Base-by-base conservation (phyloP, 2,113 vertebrate genomes). In the Lophius piscatorius region DNA sequence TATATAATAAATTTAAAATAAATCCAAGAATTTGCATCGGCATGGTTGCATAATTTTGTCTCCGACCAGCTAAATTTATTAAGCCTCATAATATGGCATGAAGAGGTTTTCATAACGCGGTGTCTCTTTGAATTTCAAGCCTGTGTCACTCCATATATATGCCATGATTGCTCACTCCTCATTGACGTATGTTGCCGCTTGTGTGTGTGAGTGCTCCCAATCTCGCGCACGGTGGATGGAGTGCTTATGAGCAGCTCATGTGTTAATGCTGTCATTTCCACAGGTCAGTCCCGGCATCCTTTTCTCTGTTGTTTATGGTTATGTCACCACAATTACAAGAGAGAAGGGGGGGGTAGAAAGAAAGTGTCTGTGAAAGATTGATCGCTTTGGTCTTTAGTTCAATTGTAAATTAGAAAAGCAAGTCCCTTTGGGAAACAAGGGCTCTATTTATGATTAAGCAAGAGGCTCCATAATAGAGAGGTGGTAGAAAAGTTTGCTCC, bases 361-460 rank as follows among this genome's bases (percentile, higher is more conserved):
- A 88, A 94, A 94, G 92, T 94, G 92, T 88, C 93, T 94, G 87
- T 91, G 89, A 92, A 92, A 96, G 96, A 98, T 98, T 95, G 96
- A 98, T 98, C 94, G 95, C 93, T 94, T 93, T 95, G 94, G 95
- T 98, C 95, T 94, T 92, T 91, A 94, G 94, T 98, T 98, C 95
- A 97, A 94, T 95, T 96, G 94, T 96, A 97, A 98, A 98, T 98
- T 96, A 96, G 94, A 95, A 97, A 93, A 83, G 92, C 93, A 92
- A 92, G 90, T 93, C 93, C 93, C 96, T 92, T 89, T 90, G 94
- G 93, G 94, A 96, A 92, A 92, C 93, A 93, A 87, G 91, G 91
- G 92, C 93, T 93, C 93, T 94, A 96, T 96, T 96, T 97, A 96
- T 98, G 94, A 97, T 98, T 98, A 96, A 95, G 95, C 96, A 97